These are phyloP conservation scores for Lamellibrachia columna DNA, from an alignment of 2,888 invertebrate genomes.

Conservation along the genomic window DNA sequence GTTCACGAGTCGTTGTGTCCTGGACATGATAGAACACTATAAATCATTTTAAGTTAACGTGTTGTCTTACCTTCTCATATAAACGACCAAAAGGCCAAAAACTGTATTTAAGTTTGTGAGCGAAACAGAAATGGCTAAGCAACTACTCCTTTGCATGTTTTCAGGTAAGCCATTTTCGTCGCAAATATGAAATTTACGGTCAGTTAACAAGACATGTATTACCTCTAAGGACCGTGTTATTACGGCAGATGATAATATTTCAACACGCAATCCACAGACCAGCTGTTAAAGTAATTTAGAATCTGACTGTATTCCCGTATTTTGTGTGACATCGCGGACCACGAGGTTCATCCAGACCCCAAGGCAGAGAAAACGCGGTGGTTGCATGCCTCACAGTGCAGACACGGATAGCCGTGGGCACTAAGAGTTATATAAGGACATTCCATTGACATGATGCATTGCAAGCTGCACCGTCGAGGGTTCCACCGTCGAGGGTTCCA, in stretches of 20 bases:
- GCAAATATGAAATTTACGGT: neutral
- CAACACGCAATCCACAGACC: neutral
- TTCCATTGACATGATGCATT: too few species aligned
- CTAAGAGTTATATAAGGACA: too few species aligned
- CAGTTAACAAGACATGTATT: neutral
- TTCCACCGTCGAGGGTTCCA: too few species aligned
- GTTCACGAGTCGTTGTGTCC: too few species aligned
- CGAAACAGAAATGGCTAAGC: neutral
- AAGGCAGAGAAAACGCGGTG: neutral
- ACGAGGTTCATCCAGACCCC: too few species aligned
- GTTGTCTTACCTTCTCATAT: too few species aligned
- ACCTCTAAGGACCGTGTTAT: neutral
- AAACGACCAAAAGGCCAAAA: too few species aligned
- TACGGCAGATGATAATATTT: neutral
- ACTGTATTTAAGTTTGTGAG: too few species aligned
- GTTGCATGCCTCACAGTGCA: neutral
- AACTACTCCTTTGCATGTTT: neutral
- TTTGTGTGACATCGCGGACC: neutral
- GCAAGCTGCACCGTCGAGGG: too few species aligned
- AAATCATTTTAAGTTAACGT: too few species aligned
- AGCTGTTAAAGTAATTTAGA: neutral
- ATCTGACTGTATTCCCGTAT: neutral
- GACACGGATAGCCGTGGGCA: neutral
- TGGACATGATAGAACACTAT: too few species aligned
- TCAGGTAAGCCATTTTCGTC: neutral